A percentile compares a stretch with the other conserved stretches of the same genome.
phyloP scores from a whole-genome alignment of 2,797 vertebrate species.

The Crenuchus spilurus region DNA sequence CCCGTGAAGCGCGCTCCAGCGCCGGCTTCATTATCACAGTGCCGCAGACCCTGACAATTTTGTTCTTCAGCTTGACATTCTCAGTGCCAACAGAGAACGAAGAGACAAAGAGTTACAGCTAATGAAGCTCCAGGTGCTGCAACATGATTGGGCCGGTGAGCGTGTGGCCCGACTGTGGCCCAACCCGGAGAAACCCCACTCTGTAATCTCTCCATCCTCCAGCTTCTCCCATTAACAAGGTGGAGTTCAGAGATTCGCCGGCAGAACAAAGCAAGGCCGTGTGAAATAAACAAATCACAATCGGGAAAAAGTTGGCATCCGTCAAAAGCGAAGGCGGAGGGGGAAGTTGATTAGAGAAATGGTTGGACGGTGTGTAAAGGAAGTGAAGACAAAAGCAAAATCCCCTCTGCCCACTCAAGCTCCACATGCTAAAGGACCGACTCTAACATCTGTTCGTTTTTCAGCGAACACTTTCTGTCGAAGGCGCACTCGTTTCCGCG shows the following conservation, averaged over 20 bases:
- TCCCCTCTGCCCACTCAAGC: slow-evolving; percentile 30
- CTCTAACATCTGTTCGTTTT: slow-evolving; percentile 26
- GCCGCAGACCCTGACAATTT: slow-evolving; percentile 48
- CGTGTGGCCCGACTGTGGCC: slow-evolving; percentile 18
- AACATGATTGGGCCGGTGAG: slow-evolving; percentile 57
- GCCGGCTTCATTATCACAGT: slow-evolving; percentile 54
- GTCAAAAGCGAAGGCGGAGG: slow-evolving; percentile 3
- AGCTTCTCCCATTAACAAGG: slow-evolving; percentile 42
- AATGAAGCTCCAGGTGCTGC: slow-evolving; percentile 65
- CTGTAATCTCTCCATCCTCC: slow-evolving; percentile 42
- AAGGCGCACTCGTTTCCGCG: not conserved
- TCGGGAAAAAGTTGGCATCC: slow-evolving; percentile 22
- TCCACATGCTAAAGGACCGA: slow-evolving; percentile 8
- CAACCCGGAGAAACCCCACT: slow-evolving; percentile 49
- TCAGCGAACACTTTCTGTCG: slow-evolving; percentile 4
- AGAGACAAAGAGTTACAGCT: slow-evolving; percentile 52
- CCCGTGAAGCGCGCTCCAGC: slow-evolving; percentile 11
- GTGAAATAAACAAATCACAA: slow-evolving; percentile 34
- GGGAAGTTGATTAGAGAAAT: slow-evolving; percentile 12
- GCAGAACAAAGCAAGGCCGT: slow-evolving; percentile 30
- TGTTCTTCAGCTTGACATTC: slow-evolving; percentile 57
- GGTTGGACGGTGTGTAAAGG: slow-evolving; percentile 21
- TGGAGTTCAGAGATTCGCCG: slow-evolving; percentile 47
- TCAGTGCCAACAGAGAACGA: slow-evolving; percentile 39
- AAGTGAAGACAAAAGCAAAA: slow-evolving; percentile 27